Base-by-base conservation (phyloP, 2,797 vertebrate genomes). In the Heliangelus exortis region DNA sequence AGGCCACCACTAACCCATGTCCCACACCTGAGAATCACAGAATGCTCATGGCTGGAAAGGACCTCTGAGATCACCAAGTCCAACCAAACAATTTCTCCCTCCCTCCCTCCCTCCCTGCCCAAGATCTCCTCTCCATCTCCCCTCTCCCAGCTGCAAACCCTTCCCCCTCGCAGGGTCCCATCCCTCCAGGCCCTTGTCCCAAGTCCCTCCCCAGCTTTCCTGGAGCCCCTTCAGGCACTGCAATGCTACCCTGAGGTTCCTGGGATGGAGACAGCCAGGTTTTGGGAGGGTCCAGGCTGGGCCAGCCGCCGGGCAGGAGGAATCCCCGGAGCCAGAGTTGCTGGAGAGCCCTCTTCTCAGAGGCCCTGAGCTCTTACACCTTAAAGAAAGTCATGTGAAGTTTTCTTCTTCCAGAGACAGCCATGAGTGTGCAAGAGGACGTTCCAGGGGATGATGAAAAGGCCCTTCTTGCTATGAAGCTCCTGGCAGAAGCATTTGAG, bases 351-450 rank as follows among this genome's bases (percentile, higher is more conserved):
- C n/a, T 48, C 79, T 65, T 31, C 12, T 7, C 33, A 26, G 16
- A 61, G 47, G 5, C 33, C 0, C 3, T 3, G 18, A 12, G 43
- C 26, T 82, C 71, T 69, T 33, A 4, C 33, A 58, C 10, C 13
- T 66, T 9, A 31, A 34, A 45, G 13, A 47, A 67, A 41, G 19
- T 54, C 28, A 61, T 12, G 39, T 39, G 39, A 12, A 39, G 6
- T 80, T 47, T 84, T 54, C 47, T 65, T 65, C 76, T 50, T 87
- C 61, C 11, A 58, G 39, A 41, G 39, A 14, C n/a, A 97, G 96
- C 29, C 58, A 95, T 87, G 92, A 16, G 4, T 39, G 55, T 2
- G 1, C 20, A 59, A 21, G 10, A 85, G 9, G 63, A 69, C 7
- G 8, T 12, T 2, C 3, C 0, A 15, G 43, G 34, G 4, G 17